Evolutionary conservation across 2,888 invertebrate genomes (phyloP), one percentile per base, ranked within the genome.

Genomic region (Chrysina gloriosa): DNA sequence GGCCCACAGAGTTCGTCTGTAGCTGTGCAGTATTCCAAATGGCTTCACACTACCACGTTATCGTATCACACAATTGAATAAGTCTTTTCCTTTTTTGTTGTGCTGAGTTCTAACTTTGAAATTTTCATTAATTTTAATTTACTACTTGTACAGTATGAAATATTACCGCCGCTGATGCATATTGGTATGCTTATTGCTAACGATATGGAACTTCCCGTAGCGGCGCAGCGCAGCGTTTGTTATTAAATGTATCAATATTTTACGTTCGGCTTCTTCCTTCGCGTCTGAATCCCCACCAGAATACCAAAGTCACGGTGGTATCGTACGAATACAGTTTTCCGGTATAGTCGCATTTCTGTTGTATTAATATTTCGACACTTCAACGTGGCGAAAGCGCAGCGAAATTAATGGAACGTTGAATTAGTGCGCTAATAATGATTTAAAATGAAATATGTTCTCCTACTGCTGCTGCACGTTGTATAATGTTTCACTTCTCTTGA

Each of bases 161-260:
- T n/a, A n/a, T n/a, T n/a, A n/a, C n/a, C n/a, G n/a, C n/a, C n/a
- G n/a, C n/a, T n/a, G n/a, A n/a, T n/a, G n/a, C n/a, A n/a, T n/a
- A n/a, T n/a, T n/a, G n/a, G n/a, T n/a, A n/a, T n/a, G n/a, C n/a
- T n/a, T n/a, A n/a, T n/a, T n/a, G n/a, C n/a, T n/a, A n/a, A n/a
- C n/a, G n/a, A n/a, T n/a, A n/a, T n/a, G 45, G 45, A 19, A 21
- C 21, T 45, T 45, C 45, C 45, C 19, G 45, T 9, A 21, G 45
- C 45, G 45, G 19, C 21, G 7, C 21, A 19, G 19, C 21, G 7
- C 21, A 19, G 45, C 21, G 21, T 16, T 45, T 16, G 45, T 21
- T 16, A 21, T 45, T 45, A 45, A 45, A 45, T 45, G 45, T 21
- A 45, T 45, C 45, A 21, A 45, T 45, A 21, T 45, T 45, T 45